Conservation (phyloP, 1,140 invertebrate genomes). For the Teleogryllus occipitalis region DNA sequence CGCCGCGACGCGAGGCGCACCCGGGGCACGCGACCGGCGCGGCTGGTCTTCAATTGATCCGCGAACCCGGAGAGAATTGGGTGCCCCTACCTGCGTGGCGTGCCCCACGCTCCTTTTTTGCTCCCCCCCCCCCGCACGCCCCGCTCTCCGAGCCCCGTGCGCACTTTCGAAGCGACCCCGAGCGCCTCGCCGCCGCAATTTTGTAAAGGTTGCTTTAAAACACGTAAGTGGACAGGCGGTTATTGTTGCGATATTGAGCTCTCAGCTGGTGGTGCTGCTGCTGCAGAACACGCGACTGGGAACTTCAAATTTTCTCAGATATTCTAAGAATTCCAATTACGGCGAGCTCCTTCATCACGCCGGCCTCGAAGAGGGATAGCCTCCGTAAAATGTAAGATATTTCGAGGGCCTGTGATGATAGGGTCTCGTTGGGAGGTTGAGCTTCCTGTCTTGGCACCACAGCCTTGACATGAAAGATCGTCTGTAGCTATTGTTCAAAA, state of each 20-base stretch:
- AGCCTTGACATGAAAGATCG: too few relatives aligned
- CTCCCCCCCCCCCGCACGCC: too few relatives aligned
- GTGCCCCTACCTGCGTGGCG: too few relatives aligned
- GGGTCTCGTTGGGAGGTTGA: too few relatives aligned
- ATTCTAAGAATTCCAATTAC: slow-evolving; percentile 5
- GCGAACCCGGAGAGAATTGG: neutral
- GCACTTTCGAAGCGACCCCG: neutral
- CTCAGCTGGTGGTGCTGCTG: neutral
- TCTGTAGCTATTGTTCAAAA: too few relatives aligned
- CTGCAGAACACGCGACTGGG: neutral
- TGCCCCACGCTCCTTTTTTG: neutral
- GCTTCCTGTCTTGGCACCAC: too few relatives aligned
- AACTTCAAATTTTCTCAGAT: neutral
- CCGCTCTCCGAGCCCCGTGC: too few relatives aligned
- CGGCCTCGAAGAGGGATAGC: neutral
- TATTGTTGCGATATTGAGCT: slow-evolving; percentile 1
- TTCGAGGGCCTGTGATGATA: neutral
- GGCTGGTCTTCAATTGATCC: neutral
- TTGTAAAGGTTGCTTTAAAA: neutral
- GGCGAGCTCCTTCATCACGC: neutral
- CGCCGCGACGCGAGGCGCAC: too few relatives aligned
- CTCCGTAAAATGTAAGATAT: neutral
- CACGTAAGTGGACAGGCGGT: neutral
- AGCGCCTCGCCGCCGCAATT: neutral
- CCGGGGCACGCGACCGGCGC: too few relatives aligned